Base-by-base conservation (phyloP, 2,797 vertebrate species). In the Chlorospingus semifuscus region DNA sequence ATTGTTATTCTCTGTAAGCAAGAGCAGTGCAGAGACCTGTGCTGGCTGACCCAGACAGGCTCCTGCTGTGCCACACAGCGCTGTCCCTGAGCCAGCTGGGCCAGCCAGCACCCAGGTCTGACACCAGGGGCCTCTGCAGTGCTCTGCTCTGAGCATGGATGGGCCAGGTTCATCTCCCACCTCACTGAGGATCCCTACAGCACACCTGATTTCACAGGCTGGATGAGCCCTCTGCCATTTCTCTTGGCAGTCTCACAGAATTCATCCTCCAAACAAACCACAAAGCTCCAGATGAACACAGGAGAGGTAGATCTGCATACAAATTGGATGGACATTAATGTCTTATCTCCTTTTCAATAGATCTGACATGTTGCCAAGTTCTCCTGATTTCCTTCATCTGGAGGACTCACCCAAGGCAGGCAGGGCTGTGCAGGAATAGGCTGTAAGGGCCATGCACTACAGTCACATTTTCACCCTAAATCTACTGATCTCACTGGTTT, bases 321-420 rank as follows among this genome's bases (percentile, higher is more conserved):
- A 87, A 90, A 82, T 87, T 30, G 93, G 63, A 42, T 0, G 79
- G 63, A 36, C 11, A 93, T 52, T 39, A 55, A 70, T 0, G 2
- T 36, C 36, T 66, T 69, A 78, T 83, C 75, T 89, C 30, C 46
- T 77, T 84, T 74, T 66, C 60, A 87, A 34, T 15, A 68, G 75
- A 63, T 39, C 36, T 60, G 86, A 72, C n/a, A 29, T 6, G 19
- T 44, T 93, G 78, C 77, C 78, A 89, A 83, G 39, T 32, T 66
- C 3, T 34, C 37, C 36, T 0, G 0, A 68, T 44, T 74, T 46
- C 30, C 56, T 63, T 44, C 66, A 41, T 78, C 46, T 81, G 69
- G 20, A 80, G 20, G 49, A 61, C 49, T 77, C 81, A 23, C 49
- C 18, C 36, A 16, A 87, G 44, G 47, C 34, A 49, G 21, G 60